A percentile compares a stretch with the other conserved stretches of the same genome.
phyloP scores from a whole-genome alignment of 2,113 vertebrate species.

The Misgurnus anguillicaudatus region DNA sequence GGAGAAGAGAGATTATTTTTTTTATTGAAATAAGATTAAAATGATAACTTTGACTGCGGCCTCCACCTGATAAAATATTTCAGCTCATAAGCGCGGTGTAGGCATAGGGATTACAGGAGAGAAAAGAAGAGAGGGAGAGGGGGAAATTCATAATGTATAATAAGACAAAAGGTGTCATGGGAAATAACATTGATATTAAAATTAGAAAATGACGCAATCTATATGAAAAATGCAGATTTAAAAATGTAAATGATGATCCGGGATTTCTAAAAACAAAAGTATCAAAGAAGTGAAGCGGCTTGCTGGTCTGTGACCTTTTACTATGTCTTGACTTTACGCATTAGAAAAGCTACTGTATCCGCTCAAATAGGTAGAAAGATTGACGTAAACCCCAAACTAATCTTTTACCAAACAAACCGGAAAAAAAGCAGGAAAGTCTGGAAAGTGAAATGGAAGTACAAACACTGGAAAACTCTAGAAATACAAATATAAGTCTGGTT shows the following conservation, averaged over 20 bases:
- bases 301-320: constrained; percentile 35
- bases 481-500: too few species aligned
- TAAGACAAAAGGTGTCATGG: constrained; percentile 81
- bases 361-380: neutral
- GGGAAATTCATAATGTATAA: constrained; percentile 81
- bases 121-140: constrained; percentile 52
- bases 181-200: constrained; percentile 83
- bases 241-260: constrained; percentile 74
- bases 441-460: neutral
- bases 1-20: constrained; percentile 88
- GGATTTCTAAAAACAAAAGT: constrained; percentile 38
- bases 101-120: constrained; percentile 82
- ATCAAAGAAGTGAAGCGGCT: constrained; percentile 6
- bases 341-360: neutral
- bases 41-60: constrained; percentile 87
- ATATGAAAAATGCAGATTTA: constrained; percentile 79
- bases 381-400: neutral
- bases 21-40: constrained; percentile 97
- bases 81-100: constrained; percentile 90
- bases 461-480: neutral
- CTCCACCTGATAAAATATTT: constrained; percentile 95
- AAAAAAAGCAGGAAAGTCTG: neutral
- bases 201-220: constrained; percentile 76
- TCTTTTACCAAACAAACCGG: too few species aligned
- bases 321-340: neutral